Percentiles rank a stretch among this genome's conserved stretches.
These are phyloP conservation scores for Threskiornis aethiopicus DNA, from an alignment of 2,797 vertebrate genomes.

Conservation along the genomic window DNA sequence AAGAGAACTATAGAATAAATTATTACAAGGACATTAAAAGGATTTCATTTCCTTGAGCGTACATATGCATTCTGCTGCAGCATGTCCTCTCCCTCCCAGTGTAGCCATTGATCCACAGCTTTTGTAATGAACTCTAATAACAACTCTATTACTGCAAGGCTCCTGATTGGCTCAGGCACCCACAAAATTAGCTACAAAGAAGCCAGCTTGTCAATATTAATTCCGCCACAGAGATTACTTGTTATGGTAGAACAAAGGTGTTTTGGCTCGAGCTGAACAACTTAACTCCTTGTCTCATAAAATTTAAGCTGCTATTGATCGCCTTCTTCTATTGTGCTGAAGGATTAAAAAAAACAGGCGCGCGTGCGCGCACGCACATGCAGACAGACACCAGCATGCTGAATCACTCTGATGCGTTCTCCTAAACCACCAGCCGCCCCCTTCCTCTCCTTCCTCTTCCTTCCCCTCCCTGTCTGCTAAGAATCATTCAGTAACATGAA, in stretches of 20 bases:
- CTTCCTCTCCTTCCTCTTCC: constrained; percentile 39
- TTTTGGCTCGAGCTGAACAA: constrained; percentile 79
- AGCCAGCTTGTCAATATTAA: constrained; percentile 88
- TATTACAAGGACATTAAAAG: constrained; percentile 70
- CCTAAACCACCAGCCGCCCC: constrained; percentile 60
- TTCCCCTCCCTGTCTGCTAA: constrained; percentile 70
- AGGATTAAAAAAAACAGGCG: constrained; percentile 69
- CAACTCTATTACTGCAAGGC: constrained; percentile 87
- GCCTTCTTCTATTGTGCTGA: constrained; percentile 75
- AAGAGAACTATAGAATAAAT: constrained; percentile 56
- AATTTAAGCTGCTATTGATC: constrained; percentile 91
- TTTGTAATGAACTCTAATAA: constrained; percentile 93
- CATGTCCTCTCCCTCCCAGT: constrained; percentile 83
- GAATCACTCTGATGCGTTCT: constrained; percentile 76
- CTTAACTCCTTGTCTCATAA: constrained; percentile 87
- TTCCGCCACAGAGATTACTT: constrained; percentile 86
- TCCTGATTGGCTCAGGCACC: constrained; percentile 77
- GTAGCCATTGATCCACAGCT: constrained; percentile 87
- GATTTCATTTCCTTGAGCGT: constrained; percentile 76
- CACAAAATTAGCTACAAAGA: constrained; percentile 87
- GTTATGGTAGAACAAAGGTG: constrained; percentile 90
- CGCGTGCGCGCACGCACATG: not conserved
- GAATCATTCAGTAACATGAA: constrained; percentile 90
- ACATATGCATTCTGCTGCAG: constrained; percentile 74
- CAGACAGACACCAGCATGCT: constrained; percentile 62